Evolutionary conservation across 92 coral and sea anemone genomes (phyloP), one percentile per base, ranked within the genome.

Genomic region (Metridium senile): DNA sequence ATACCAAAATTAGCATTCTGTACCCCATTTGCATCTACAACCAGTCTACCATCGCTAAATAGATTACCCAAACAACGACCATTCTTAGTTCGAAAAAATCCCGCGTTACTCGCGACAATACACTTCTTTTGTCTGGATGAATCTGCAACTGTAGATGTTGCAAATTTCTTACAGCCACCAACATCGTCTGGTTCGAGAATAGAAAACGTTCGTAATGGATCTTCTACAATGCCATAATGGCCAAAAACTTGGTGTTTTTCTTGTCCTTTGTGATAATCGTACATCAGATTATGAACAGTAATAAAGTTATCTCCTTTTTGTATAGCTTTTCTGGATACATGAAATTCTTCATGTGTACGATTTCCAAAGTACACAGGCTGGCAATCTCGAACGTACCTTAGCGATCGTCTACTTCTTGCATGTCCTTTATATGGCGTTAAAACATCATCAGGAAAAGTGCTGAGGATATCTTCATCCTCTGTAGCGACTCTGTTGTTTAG

Each of bases 1-100:
- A 96, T 90, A 0, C 99, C 99, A 76, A 96, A 96, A 66, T 96
- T 92, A 3, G 94, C 99, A 79, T 96, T 96, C 73, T 92, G 97
- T n/a, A 93, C 78, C 1, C 97, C 97, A 25, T 83, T 70, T 8
- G 99, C 88, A 81, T 93, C 97, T 51, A 81, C 81, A 1, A 96
- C 92, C 10, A 72, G 74, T 43, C 89, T 83, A 28, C 93, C 97
- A 68, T 93, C 92, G 70, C 97, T 96, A 64, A 89, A 86, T 53
- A 96, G 70, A 81, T 96, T 96, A n/a, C 99, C 99, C 29, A 93
- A 89, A 54, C 99, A 96, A 68, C 62, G 78, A 9, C 99, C 99
- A 65, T 86, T 85, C 52, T 75, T 87, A 39, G 97, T 96, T 76
- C 89, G 88, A 68, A 96, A 96, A 74, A 70, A 89, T 18, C 99